These are phyloP conservation scores for Characodon lateralis DNA, from an alignment of 2,797 vertebrate species.

Conservation along the genomic window DNA sequence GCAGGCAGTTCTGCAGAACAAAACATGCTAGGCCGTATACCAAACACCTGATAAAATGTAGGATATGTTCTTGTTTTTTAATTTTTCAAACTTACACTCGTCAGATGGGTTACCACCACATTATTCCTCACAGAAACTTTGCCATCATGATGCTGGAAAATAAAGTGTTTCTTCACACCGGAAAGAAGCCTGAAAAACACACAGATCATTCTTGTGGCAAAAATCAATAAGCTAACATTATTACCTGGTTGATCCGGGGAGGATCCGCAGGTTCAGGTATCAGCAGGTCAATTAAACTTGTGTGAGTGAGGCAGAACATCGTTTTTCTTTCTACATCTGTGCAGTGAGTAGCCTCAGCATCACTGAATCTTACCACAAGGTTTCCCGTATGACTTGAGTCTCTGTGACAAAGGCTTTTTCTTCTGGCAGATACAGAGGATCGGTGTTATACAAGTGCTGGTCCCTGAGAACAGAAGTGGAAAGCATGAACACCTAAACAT, in stretches of 20 bases:
- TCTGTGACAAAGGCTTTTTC: slow-evolving; percentile 93
- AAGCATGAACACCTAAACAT: slow-evolving; percentile 15
- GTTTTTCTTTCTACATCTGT: not conserved
- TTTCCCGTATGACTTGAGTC: slow-evolving; percentile 95
- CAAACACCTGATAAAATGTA: not conserved
- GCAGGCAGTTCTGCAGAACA: slow-evolving; percentile 87
- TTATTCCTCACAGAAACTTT: slow-evolving; percentile 92
- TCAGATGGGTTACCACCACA: slow-evolving; percentile 94
- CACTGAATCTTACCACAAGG: slow-evolving; percentile 87
- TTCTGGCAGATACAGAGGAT: slow-evolving; percentile 91
- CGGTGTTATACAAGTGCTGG: slow-evolving; percentile 92
- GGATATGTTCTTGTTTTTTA: not conserved
- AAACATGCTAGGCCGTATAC: not conserved
- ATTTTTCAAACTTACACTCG: slow-evolving; percentile 84
- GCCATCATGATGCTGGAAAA: slow-evolving; percentile 93
- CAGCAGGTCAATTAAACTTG: not conserved
- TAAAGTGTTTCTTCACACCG: slow-evolving; percentile 94
- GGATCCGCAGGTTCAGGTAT: not conserved
- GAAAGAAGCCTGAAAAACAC: slow-evolving; percentile 89
- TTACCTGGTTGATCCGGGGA: not conserved
- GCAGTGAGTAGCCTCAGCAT: slow-evolving; percentile 23
- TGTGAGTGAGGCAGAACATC: not conserved
- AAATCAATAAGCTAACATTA: not conserved
- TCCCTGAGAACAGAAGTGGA: slow-evolving; percentile 81
- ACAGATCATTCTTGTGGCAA: slow-evolving; percentile 9